Conservation (phyloP, 1,140 invertebrate genomes). For the Aphelinus atriplicis region DNA sequence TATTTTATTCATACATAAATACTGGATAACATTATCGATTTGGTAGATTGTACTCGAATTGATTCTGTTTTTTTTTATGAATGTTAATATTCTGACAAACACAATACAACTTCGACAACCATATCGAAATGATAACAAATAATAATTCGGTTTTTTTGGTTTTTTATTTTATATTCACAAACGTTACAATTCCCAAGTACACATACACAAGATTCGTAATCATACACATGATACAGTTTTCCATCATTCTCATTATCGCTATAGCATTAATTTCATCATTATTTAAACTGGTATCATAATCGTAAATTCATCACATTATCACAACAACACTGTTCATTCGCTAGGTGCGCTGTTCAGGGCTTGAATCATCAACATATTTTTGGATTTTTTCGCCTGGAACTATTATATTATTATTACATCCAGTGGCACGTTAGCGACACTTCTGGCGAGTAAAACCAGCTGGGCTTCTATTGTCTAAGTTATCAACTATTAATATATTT, state of each 20-base stretch:
- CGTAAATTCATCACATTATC: conserved; percentile 46
- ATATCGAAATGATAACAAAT: too few relatives aligned
- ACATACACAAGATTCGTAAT: conserved; percentile 54
- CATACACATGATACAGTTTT: conserved; percentile 53
- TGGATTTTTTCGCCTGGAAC: conserved; percentile 37
- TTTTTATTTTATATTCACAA: conserved; percentile 62
- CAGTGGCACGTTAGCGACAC: too few relatives aligned
- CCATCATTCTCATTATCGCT: conserved; percentile 14
- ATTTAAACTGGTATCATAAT: conserved; percentile 28
- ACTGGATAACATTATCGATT: too few relatives aligned
- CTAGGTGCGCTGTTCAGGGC: conserved; percentile 45
- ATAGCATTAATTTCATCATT: conserved; percentile 36
- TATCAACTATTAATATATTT: conserved; percentile 43
- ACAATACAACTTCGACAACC: too few relatives aligned
- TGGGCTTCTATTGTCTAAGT: conserved; percentile 30
- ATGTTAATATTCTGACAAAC: too few relatives aligned
- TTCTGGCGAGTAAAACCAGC: too few relatives aligned
- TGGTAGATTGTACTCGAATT: too few relatives aligned
- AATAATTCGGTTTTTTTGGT: conserved; percentile 48
- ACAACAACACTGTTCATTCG: conserved; percentile 47
- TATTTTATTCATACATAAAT: too few relatives aligned
- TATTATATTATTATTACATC: conserved; percentile 30
- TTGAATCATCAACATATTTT: conserved; percentile 39
- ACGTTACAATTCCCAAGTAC: conserved; percentile 58
- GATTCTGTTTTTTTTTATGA: too few relatives aligned